These are phyloP conservation scores for Scolopax mira DNA, from an alignment of 2,113 vertebrate species.

Conservation along the genomic window DNA sequence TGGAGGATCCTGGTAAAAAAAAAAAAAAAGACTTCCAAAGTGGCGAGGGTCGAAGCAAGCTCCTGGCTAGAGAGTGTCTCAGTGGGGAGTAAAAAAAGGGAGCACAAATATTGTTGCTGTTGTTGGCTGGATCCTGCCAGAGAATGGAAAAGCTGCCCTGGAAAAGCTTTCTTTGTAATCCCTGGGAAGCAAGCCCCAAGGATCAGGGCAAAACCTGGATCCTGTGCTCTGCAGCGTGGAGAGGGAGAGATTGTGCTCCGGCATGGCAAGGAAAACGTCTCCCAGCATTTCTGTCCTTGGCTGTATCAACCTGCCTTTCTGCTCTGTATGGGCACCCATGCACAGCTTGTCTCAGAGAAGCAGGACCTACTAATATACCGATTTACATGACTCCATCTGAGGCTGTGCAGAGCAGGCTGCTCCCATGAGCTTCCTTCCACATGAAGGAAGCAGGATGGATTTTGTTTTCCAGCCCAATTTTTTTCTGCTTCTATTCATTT, in stretches of 20 bases:
- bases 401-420: background rate
- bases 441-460: background rate
- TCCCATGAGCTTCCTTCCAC: background rate
- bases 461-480: background rate
- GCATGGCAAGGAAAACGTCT: background rate
- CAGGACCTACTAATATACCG: fast-evolving
- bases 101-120: background rate
- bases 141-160: background rate
- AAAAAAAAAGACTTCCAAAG: background rate
- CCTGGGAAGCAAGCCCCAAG: background rate
- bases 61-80: background rate
- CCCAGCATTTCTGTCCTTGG: background rate
- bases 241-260: background rate
- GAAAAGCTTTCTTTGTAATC: background rate
- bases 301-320: background rate
- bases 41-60: background rate
- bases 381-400: background rate
- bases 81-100: background rate
- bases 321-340: fast-evolving
- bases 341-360: background rate
- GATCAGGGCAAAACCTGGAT: background rate
- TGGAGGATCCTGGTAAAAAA: background rate
- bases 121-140: background rate
- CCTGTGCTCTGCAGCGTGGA: background rate
- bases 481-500: background rate